Conservation (phyloP, 2,113 vertebrate genomes). For the Chelonoidis abingdonii region DNA sequence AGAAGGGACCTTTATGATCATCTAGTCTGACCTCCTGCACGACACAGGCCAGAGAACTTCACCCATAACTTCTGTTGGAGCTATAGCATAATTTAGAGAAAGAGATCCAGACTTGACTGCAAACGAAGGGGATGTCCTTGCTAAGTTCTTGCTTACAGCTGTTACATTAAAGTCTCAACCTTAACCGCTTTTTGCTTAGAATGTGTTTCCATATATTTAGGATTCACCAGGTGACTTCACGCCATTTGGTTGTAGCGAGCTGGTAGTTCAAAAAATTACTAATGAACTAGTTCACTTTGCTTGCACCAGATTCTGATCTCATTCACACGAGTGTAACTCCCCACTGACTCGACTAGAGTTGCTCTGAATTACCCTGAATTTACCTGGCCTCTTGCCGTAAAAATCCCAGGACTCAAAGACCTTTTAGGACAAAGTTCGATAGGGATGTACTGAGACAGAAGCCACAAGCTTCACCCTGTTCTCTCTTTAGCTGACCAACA, state of each 20-base stretch:
- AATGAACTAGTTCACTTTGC: neutral
- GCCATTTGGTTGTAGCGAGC: neutral
- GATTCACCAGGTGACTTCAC: neutral
- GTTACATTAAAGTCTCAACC: neutral
- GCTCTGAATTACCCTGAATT: neutral
- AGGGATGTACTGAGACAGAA: neutral
- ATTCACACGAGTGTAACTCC: neutral
- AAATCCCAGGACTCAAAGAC: neutral
- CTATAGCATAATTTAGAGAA: neutral
- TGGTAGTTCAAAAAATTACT: neutral
- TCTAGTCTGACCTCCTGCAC: neutral
- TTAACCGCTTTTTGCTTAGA: neutral
- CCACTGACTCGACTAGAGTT: neutral
- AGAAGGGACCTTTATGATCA: neutral
- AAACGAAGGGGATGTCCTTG: neutral
- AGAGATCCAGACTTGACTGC: neutral
- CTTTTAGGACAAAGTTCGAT: neutral
- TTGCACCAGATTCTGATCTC: neutral
- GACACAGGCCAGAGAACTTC: neutral
- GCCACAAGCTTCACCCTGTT: neutral
- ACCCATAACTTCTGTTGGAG: neutral
- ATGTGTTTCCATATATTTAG: neutral
- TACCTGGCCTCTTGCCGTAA: neutral
- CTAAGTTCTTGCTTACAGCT: neutral
- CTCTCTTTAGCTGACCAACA: accelerated